Percentiles rank a stretch among this genome's conserved stretches.
Evolutionary conservation across 2,888 invertebrate genomes (phyloP).

Genomic region (Bombyx huttoni): DNA sequence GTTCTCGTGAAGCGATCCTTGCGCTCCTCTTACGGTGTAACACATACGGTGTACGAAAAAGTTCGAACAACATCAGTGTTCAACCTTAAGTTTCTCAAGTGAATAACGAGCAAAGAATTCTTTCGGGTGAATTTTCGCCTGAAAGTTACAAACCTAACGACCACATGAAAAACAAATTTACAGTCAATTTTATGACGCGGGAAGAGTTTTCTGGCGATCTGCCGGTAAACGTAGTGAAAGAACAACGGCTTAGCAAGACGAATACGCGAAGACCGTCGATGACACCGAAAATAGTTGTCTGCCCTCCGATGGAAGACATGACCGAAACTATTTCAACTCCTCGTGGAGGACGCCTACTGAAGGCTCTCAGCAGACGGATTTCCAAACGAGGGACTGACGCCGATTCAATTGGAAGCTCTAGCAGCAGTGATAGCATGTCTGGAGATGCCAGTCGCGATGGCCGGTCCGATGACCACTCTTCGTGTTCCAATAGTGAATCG

Average conservation of each 20-base stretch:
- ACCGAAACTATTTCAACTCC: slow-evolving; percentile 69
- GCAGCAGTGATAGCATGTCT: slow-evolving; percentile 58
- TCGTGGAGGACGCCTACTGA: slow-evolving; percentile 76
- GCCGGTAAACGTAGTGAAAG: slow-evolving; percentile 32
- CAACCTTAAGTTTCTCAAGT: slow-evolving; percentile 11
- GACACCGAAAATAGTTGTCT: slow-evolving; percentile 61
- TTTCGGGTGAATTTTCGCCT: slow-evolving; percentile 14
- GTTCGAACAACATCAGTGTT: slow-evolving; percentile 31
- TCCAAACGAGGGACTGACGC: slow-evolving; percentile 63
- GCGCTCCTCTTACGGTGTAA: slow-evolving; percentile 15
- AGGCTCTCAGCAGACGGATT: slow-evolving; percentile 76
- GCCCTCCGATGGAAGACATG: slow-evolving; percentile 64
- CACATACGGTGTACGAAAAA: slow-evolving; percentile 34
- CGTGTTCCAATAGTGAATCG: slow-evolving; percentile 74
- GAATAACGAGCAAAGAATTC: slow-evolving; percentile 10
- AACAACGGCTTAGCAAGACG: slow-evolving; percentile 28
- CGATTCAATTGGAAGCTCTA: slow-evolving; percentile 55
- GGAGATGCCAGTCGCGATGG: slow-evolving; percentile 28
- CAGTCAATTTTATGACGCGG: slow-evolving; percentile 38
- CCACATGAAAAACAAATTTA: slow-evolving; percentile 56
- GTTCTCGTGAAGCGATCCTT: slow-evolving; percentile 30
- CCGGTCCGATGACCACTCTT: slow-evolving; percentile 55
- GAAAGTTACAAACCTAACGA: slow-evolving; percentile 25
- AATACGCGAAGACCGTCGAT: slow-evolving; percentile 38
- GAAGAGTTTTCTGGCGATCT: slow-evolving; percentile 44